Evolutionary conservation across 2,888 invertebrate genomes (phyloP), one percentile per base, ranked within the genome.

Genomic region (Ectemnius cavifrons): DNA sequence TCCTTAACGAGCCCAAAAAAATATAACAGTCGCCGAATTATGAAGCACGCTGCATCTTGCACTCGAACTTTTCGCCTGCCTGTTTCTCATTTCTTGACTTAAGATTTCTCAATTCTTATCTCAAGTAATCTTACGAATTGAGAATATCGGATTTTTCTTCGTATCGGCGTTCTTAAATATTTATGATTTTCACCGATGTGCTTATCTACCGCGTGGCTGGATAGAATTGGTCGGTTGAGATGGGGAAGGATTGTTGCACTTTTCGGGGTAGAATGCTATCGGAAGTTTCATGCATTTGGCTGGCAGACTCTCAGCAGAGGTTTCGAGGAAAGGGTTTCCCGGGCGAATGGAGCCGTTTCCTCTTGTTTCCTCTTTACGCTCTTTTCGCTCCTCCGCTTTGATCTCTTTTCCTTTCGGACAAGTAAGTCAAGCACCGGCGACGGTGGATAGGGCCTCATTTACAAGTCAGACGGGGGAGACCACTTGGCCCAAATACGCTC

Each of bases 391-490:
- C 67, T 61, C 67, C 71, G 45, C 69, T 71, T 76, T 78, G 62
- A 71, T 76, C 78, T 78, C 75, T 75, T 81, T 70, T 74, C 67
- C 68, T 75, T 71, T 73, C 66, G 65, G 73, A 63, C 73, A 82
- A 82, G 79, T 79, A 78, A 80, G 82, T 82, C 82, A 82, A 82
- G 82, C 82, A 76, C 68, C 76, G 80, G 64, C 63, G 69, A 69
- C 64, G 73, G 66, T 72, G 74, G 73, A 77, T 82, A 77, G 72
- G 75, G 77, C 72, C 82, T 79, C 81, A 78, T 81, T 81, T 78
- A 74, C 75, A 71, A 75, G 67, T 67, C 75, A 81, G 81, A 81
- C 81, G 75, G 73, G 75, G 71, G 57, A 77, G 73, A 46, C 67
- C 81, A 81, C 81, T 81, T 81, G 81, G 67, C 81, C 81, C 75